Evolutionary conservation across 2,113 vertebrate genomes (phyloP).

Genomic region (Petromus typicus): DNA sequence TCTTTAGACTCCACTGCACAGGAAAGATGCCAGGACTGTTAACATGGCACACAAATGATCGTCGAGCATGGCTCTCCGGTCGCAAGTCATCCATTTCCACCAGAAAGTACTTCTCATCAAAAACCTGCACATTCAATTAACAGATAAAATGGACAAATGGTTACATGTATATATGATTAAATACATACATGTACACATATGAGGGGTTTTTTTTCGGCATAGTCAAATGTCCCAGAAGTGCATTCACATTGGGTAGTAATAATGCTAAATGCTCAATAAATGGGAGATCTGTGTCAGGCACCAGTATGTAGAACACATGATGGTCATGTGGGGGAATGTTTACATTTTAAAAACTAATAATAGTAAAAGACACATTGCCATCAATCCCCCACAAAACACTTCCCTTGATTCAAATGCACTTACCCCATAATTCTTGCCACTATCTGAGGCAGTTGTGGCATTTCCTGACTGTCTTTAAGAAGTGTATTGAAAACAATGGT

Average conservation of each 20-base stretch:
- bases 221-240: slow-evolving; percentile 15
- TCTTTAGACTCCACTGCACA: slow-evolving; percentile 96
- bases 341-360: background rate
- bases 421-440: background rate
- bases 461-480: background rate
- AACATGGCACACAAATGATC: slow-evolving; percentile 86
- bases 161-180: background rate
- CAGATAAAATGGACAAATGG: slow-evolving; percentile 47
- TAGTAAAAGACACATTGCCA: background rate
- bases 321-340: background rate
- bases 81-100: slow-evolving; percentile 94
- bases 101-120: slow-evolving; percentile 93
- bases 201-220: background rate
- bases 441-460: background rate
- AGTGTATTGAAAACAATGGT: background rate
- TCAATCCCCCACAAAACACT: background rate
- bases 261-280: slow-evolving; percentile 18
- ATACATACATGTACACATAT: background rate
- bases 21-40: slow-evolving; percentile 89
- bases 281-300: background rate
- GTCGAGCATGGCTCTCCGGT: slow-evolving; percentile 82
- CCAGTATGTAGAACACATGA: slow-evolving; percentile 37
- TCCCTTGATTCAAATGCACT: background rate
- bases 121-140: slow-evolving; percentile 89
- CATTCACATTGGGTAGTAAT: background rate